Percentiles rank a stretch among this genome's conserved stretches.
These are phyloP conservation scores for Zapus hudsonius DNA, from an alignment of 2,113 vertebrate species.

Conservation along the genomic window DNA sequence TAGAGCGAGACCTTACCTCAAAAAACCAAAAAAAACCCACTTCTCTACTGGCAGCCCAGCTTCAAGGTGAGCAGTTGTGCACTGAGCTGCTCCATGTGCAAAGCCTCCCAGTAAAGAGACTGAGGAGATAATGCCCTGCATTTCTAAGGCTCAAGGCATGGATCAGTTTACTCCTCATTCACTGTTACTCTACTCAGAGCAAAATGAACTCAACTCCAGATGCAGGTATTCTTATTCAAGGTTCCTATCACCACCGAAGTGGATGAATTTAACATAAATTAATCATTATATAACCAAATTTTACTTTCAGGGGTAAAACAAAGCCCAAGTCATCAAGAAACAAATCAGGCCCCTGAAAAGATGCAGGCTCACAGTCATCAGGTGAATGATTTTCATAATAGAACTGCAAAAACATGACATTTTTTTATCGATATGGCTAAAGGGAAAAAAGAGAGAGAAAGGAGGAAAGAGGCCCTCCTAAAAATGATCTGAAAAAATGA, in stretches of 20 bases:
- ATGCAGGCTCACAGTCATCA: neutral
- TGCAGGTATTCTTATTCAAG: neutral
- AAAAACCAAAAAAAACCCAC: no score
- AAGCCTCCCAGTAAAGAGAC: no score
- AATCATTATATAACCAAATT: neutral
- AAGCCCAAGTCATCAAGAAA: neutral
- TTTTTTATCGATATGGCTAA: neutral
- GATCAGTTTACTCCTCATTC: neutral
- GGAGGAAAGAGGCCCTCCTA: no score
- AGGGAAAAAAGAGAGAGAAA: no score
- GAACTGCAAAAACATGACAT: neutral
- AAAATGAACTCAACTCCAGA: neutral
- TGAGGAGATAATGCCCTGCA: fast-evolving
- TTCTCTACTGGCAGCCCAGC: neutral
- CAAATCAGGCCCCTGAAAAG: neutral
- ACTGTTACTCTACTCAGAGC: neutral
- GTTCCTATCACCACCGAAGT: no score
- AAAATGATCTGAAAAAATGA: neutral
- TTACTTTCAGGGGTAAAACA: neutral
- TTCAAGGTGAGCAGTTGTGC: neutral
- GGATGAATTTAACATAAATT: neutral
- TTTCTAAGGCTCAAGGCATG: fast-evolving
- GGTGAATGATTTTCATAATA: neutral
- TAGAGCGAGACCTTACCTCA: no score
- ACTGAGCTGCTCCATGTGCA: neutral